A percentile compares a stretch with the other conserved stretches of the same genome.
These are phyloP conservation scores for Lasiommata megera DNA, from an alignment of 2,888 invertebrate genomes.

Conservation along the genomic window DNA sequence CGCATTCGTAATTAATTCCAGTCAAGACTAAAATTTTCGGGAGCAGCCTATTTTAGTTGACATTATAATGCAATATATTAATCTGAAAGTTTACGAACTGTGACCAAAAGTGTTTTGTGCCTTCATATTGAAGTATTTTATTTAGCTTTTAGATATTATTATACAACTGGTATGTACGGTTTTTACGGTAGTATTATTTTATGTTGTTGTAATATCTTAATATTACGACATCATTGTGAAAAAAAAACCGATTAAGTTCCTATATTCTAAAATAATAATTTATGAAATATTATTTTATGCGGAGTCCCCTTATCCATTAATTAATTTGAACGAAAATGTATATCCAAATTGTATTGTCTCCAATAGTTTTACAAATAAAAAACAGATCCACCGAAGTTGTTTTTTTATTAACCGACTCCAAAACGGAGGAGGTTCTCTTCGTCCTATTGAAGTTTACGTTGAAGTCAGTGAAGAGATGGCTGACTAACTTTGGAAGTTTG, in stretches of 20 bases:
- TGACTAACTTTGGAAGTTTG: too few species aligned
- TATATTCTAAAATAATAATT: slow-evolving; percentile 21
- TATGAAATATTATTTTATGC: slow-evolving; percentile 4
- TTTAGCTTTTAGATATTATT: slow-evolving; percentile 11
- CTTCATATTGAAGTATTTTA: slow-evolving; percentile 22
- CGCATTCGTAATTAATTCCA: background rate
- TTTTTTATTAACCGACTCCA: background rate
- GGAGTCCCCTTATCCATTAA: background rate
- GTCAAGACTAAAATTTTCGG: background rate
- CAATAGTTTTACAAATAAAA: slow-evolving; percentile 22
- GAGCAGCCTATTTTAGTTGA: background rate
- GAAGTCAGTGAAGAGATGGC: too few species aligned
- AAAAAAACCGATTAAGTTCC: slow-evolving; percentile 28
- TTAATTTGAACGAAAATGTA: background rate
- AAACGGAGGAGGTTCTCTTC: too few species aligned
- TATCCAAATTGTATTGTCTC: background rate
- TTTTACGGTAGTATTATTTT: slow-evolving; percentile 18
- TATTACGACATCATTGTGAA: background rate
- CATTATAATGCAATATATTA: background rate
- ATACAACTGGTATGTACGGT: slow-evolving; percentile 1
- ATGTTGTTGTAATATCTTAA: slow-evolving; percentile 11
- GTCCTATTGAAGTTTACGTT: too few species aligned
- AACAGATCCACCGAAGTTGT: slow-evolving; percentile 13
- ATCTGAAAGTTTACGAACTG: slow-evolving; percentile 15
- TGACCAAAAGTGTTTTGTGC: slow-evolving; percentile 16